These are phyloP conservation scores for Hemibagrus guttatus DNA, from an alignment of 2,797 vertebrate genomes.

Conservation along the genomic window DNA sequence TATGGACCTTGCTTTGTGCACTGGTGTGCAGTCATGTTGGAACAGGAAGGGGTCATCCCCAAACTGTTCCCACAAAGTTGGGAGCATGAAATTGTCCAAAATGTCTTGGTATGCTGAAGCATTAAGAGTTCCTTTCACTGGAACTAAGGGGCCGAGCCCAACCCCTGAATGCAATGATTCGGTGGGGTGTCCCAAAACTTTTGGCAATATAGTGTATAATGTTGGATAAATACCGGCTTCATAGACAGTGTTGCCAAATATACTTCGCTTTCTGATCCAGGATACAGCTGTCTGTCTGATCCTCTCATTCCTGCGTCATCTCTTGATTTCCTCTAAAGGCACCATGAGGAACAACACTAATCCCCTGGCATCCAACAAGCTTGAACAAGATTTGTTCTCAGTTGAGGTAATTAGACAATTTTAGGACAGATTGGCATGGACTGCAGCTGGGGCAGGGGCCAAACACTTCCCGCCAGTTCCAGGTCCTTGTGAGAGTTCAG, in stretches of 20 bases:
- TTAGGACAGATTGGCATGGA: conserved; percentile 30
- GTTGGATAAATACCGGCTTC: neutral
- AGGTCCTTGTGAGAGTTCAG: conserved; percentile 28
- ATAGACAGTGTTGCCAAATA: neutral
- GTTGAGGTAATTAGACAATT: conserved; percentile 46
- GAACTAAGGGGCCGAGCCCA: no score
- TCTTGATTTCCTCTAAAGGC: neutral
- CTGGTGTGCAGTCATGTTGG: no score
- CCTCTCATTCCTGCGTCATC: neutral
- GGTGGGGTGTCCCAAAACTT: no score
- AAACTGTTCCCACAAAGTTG: no score
- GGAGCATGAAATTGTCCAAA: no score
- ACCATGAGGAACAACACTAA: conserved; percentile 40
- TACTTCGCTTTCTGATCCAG: neutral
- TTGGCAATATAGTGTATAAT: neutral
- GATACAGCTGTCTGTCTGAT: neutral
- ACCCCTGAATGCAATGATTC: no score
- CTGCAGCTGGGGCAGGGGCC: conserved; percentile 31
- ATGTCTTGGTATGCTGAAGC: no score
- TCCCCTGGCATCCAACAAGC: conserved; percentile 32
- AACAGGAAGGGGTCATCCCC: no score
- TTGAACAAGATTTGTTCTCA: conserved; percentile 43
- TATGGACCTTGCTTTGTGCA: no score
- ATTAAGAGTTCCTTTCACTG: no score
- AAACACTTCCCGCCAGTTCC: conserved; percentile 38